phyloP scores from a whole-genome alignment of 2,888 invertebrate species.

The Salpingus planirostris region DNA sequence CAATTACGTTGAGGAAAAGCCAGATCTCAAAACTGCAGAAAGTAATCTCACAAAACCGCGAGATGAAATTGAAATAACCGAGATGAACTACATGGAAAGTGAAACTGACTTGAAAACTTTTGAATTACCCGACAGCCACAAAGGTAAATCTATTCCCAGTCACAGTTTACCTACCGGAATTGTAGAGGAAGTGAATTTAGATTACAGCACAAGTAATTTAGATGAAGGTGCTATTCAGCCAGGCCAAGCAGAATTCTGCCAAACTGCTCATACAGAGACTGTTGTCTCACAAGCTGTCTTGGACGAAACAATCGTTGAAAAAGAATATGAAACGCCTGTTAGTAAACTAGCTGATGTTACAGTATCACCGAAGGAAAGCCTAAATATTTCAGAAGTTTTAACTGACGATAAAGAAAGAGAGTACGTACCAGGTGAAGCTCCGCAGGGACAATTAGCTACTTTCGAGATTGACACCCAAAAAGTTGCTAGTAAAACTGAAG shows the following conservation, averaged over 20 bases:
- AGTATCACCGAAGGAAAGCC: constrained; percentile 40
- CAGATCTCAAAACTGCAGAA: constrained; percentile 39
- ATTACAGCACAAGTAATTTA: constrained; percentile 35
- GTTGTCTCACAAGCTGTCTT: constrained; percentile 43
- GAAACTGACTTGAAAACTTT: constrained; percentile 49
- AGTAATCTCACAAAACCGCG: constrained; percentile 47
- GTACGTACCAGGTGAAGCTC: constrained; percentile 34
- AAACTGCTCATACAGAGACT: constrained; percentile 43
- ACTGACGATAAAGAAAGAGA: constrained; percentile 45
- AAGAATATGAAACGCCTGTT: constrained; percentile 34
- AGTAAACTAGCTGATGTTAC: constrained; percentile 39
- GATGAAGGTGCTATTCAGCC: constrained; percentile 23
- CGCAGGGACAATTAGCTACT: constrained; percentile 40
- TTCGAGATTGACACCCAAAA: constrained; percentile 42
- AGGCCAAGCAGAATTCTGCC: constrained; percentile 38
- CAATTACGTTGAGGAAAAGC: constrained; percentile 33
- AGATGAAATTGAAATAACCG: constrained; percentile 51
- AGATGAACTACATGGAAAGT: constrained; percentile 56
- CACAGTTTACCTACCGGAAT: constrained; percentile 47
- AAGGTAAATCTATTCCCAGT: constrained; percentile 43
- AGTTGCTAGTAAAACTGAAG: constrained; percentile 44
- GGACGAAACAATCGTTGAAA: constrained; percentile 46
- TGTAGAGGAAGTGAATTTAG: constrained; percentile 41
- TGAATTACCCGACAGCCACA: constrained; percentile 47
- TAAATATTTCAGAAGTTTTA: constrained; percentile 45